Evolutionary conservation across 2,113 vertebrate species (phyloP).

Genomic region (Arvicanthis niloticus): DNA sequence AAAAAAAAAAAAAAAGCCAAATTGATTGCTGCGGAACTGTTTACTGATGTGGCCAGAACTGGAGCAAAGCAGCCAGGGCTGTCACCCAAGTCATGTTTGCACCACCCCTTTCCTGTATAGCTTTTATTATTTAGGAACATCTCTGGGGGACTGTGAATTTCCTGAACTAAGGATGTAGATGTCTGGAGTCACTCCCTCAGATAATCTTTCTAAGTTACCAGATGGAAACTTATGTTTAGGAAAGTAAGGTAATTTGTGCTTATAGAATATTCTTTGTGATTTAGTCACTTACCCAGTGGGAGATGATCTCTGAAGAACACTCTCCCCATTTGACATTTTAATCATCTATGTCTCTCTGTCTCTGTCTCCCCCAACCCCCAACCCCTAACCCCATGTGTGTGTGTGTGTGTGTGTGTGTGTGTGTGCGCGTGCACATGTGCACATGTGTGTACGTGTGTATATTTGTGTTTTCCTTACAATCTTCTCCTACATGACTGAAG

Average conservation of each 20-base stretch:
- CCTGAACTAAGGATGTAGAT: background rate
- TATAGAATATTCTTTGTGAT: background rate
- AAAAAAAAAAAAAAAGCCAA: slow-evolving; percentile 69
- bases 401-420: background rate
- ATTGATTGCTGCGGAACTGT: slow-evolving; percentile 71
- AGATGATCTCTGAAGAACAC: background rate
- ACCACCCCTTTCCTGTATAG: background rate
- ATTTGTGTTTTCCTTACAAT: background rate
- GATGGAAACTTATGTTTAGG: background rate
- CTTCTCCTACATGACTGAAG: background rate
- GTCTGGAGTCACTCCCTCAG: background rate
- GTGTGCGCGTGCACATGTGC: background rate
- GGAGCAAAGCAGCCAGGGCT: background rate
- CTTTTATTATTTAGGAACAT: background rate
- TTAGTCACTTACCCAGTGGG: background rate
- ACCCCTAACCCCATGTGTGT: no score
- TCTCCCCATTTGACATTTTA: background rate
- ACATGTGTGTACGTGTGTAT: background rate
- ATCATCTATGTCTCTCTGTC: background rate
- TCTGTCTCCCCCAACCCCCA: background rate
- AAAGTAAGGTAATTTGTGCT: background rate
- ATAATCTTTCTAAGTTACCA: background rate
- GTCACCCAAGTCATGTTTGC: background rate
- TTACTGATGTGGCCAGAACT: slow-evolving; percentile 50
- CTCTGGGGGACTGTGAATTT: background rate